Base-by-base conservation (phyloP, 2,113 vertebrate species). In the Poecile atricapillus region DNA sequence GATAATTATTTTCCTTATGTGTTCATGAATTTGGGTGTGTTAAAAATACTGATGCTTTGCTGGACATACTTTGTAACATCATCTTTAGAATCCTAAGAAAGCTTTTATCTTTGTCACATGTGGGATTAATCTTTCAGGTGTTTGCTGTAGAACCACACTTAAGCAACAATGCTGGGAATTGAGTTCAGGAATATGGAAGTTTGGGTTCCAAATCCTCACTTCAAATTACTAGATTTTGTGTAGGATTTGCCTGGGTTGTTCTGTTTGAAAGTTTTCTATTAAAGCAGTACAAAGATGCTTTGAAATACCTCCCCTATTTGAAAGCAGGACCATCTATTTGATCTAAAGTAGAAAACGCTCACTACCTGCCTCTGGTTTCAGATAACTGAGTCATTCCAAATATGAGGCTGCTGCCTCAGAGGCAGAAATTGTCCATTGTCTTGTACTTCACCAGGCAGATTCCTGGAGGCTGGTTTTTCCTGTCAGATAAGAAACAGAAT, bases 401-500 rank as follows among this genome's bases (percentile, higher is more conserved):
- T 33, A 78, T 35, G 69, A 87, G 25, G 43, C 33, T 62, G 23
- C 68, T 87, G 49, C 74, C 62, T 93, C 55, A 87, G 58, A 73
- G 37, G 58, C 91, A 95, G 81, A 93, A 94, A 80, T 87, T 14
- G 5, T 73, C 50, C 63, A 59, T 95, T 91, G 93, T 91, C 63
- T 44, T 58, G 46, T 58, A 43, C 77, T 27, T 83, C 82, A 83
- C 63, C 56, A 83, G 69, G 70, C 89, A 85, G 84, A 91, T 95
- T 93, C 87, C 87, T 83, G 50, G 55, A 85, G 47, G 63, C 67
- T 95, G 31, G 1, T 60, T 91, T 95, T 93, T 90, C 87, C 74
- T 95, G 81, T 46, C 53, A 95, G 96, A 95, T 91, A 94, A 94
- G 94, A 63, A 91, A 92, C 13, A 75, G 79, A 89, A 96, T 91